Percentiles rank a stretch among this genome's conserved stretches.
Conservation (phyloP, 1,140 invertebrate genomes). For the Temnothorax nylanderi region DNA sequence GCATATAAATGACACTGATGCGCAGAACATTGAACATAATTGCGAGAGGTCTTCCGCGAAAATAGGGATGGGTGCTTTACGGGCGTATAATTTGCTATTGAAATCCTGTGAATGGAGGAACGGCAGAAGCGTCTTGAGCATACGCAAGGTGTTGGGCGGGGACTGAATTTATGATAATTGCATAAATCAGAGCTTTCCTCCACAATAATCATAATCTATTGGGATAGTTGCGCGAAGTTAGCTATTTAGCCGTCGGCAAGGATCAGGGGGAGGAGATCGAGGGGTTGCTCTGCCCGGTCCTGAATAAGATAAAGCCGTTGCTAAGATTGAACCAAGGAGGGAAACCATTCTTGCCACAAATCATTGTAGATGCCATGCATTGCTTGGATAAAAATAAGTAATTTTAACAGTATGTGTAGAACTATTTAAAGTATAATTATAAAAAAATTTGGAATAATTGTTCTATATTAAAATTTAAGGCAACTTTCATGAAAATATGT, state of each 20-base stretch:
- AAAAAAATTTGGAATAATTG: neutral
- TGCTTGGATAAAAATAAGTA: constrained; percentile 17
- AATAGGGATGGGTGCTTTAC: constrained; percentile 69
- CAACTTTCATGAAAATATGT: neutral
- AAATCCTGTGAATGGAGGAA: constrained; percentile 82
- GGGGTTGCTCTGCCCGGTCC: constrained; percentile 71
- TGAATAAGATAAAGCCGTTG: constrained; percentile 83
- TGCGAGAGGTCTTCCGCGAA: constrained; percentile 39
- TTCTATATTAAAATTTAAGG: neutral
- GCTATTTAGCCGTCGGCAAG: constrained; percentile 85
- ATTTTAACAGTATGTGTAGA: neutral
- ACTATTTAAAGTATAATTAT: neutral
- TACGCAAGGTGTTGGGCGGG: constrained; percentile 80
- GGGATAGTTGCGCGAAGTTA: constrained; percentile 85
- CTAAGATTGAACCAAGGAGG: constrained; percentile 70
- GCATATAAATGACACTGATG: constrained; percentile 15
- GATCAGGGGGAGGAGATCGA: constrained; percentile 68
- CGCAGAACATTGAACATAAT: constrained; percentile 6
- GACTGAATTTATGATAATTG: constrained; percentile 85
- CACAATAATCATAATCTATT: constrained; percentile 86
- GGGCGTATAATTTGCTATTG: constrained; percentile 84
- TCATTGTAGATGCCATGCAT: constrained; percentile 63
- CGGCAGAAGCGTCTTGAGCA: constrained; percentile 81
- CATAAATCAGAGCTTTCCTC: constrained; percentile 86
- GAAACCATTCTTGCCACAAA: constrained; percentile 62